These are phyloP conservation scores for Machimus rusticus DNA, from an alignment of 2,888 invertebrate species.

Conservation along the genomic window DNA sequence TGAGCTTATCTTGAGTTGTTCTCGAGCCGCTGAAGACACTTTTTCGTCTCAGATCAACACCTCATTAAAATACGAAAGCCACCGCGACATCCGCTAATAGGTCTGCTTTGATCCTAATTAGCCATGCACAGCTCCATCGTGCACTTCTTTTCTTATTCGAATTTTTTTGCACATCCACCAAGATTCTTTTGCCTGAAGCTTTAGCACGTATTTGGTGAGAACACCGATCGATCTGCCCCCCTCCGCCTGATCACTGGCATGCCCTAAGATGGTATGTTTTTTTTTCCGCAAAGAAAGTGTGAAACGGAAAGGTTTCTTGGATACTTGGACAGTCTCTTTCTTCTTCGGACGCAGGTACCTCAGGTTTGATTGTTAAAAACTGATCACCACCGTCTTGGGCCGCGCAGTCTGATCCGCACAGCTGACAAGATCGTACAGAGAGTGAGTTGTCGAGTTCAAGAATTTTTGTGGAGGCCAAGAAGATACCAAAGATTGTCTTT, in stretches of 20 bases:
- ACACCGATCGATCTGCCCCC: background rate
- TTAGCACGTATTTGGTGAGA: background rate
- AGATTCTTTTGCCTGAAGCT: background rate
- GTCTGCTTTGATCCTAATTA: constrained; percentile 3
- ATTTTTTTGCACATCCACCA: background rate
- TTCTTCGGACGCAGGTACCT: background rate
- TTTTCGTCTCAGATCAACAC: background rate
- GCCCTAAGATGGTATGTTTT: background rate
- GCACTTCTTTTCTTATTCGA: background rate
- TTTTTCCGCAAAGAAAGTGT: constrained; percentile 23
- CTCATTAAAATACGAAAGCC: constrained; percentile 3
- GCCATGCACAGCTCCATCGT: background rate
- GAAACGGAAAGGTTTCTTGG: constrained; percentile 2
- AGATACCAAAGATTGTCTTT: background rate
- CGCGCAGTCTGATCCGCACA: constrained; percentile 60
- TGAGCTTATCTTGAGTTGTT: background rate
- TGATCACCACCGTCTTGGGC: constrained; percentile 54
- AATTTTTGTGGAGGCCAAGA: constrained; percentile 6
- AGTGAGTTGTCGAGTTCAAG: constrained; percentile 40
- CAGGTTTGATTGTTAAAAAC: constrained; percentile 59
- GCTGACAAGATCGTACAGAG: constrained; percentile 57
- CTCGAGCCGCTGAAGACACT: background rate
- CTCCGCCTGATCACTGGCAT: background rate
- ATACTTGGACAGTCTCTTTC: background rate
- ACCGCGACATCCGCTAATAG: background rate